These are phyloP conservation scores for Elmis aenea DNA, from an alignment of 2,888 invertebrate species.

Conservation along the genomic window DNA sequence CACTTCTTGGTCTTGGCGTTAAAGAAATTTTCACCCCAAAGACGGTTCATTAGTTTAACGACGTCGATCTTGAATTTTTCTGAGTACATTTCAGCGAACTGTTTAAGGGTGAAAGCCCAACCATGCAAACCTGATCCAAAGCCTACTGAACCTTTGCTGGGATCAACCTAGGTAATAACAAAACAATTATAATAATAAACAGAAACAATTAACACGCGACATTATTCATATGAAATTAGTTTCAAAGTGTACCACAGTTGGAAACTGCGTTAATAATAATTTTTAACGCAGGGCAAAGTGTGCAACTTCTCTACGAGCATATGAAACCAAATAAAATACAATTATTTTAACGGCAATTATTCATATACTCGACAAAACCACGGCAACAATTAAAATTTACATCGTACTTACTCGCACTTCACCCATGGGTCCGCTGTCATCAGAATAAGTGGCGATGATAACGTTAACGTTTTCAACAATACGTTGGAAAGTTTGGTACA, in stretches of 20 bases:
- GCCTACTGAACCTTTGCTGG: constrained; percentile 97
- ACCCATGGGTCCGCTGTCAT: constrained; percentile 98
- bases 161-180: constrained; percentile 64
- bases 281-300: no score
- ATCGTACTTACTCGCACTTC: constrained; percentile 79
- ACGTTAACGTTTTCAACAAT: constrained; percentile 99
- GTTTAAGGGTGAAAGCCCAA: constrained; percentile 99
- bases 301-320: no score
- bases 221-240: no score
- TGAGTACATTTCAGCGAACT: constrained; percentile 98
- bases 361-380: no score
- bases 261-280: no score
- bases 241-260: no score
- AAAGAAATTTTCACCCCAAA: constrained; percentile 99
- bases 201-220: no score
- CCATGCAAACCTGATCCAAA: constrained; percentile 99
- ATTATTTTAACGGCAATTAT: no score
- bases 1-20: constrained; percentile 97
- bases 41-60: constrained; percentile 92
- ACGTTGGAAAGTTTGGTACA: constrained; percentile 99
- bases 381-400: no score
- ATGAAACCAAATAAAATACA: no score
- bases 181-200: constrained; percentile 5
- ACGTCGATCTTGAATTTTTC: constrained; percentile 98
- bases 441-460: constrained; percentile 98